Evolutionary conservation across 1,140 invertebrate genomes (phyloP).

Genomic region (Drosophila eugracilis): DNA sequence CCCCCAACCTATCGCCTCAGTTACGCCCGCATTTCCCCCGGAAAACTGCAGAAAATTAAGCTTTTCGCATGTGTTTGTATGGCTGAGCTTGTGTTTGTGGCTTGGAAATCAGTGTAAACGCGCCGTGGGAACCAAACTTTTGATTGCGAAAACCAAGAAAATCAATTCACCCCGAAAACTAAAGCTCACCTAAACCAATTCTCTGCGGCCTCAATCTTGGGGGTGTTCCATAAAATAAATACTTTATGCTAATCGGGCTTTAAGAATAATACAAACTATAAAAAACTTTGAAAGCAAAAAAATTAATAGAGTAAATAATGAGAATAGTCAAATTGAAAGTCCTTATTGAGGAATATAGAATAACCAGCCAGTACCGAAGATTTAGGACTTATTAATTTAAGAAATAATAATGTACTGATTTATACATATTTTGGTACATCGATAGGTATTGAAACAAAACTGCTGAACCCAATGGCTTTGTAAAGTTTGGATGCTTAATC

Average conservation of each 20-base stretch:
- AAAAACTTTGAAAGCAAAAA: no score
- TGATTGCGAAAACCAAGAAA: slow-evolving; percentile 81
- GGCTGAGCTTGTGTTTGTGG: slow-evolving; percentile 33
- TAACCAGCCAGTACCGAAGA: no score
- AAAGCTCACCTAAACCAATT: slow-evolving; percentile 18
- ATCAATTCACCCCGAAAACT: slow-evolving; percentile 53
- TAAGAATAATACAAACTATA: no score
- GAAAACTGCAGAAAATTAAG: slow-evolving; percentile 76
- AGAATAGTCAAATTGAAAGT: no score
- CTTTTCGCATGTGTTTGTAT: slow-evolving; percentile 32
- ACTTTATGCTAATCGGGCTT: background rate
- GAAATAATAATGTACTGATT: no score
- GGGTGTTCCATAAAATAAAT: slow-evolving; percentile 4
- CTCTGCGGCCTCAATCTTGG: slow-evolving; percentile 9
- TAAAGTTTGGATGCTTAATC: no score
- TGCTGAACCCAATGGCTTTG: no score
- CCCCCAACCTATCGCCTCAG: background rate
- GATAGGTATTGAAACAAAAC: no score
- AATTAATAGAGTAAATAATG: no score
- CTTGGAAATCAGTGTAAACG: slow-evolving; percentile 73
- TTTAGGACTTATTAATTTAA: no score
- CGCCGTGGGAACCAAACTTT: slow-evolving; percentile 76
- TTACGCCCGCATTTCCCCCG: slow-evolving; percentile 22
- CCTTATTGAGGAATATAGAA: no score
- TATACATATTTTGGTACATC: no score